These are phyloP conservation scores for Meriones psammophilus DNA, from an alignment of 2,797 vertebrate genomes.

Conservation along the genomic window DNA sequence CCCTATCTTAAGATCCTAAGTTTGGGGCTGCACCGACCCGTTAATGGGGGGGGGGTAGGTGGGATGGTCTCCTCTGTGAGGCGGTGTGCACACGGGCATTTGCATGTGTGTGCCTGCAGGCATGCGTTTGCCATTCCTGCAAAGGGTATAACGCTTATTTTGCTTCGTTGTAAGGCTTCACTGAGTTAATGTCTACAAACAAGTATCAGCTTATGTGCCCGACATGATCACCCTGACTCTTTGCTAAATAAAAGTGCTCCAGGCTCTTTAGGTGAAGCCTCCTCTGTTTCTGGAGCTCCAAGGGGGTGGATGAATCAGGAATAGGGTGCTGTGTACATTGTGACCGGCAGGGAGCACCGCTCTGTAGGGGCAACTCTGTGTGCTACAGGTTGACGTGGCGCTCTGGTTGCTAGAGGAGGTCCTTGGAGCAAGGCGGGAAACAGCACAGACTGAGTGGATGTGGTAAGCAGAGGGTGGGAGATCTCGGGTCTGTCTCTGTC, in stretches of 20 bases:
- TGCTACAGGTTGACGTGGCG: background rate
- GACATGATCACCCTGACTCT: background rate
- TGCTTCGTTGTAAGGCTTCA: background rate
- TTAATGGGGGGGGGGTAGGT: background rate
- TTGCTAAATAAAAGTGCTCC: slow-evolving; percentile 11
- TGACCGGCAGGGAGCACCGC: background rate
- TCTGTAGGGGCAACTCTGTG: background rate
- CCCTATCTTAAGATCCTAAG: background rate
- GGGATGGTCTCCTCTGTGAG: background rate
- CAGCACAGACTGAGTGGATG: rapidly evolving
- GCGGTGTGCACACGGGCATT: background rate
- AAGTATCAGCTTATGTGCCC: background rate
- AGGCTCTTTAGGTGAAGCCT: background rate
- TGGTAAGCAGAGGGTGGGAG: background rate
- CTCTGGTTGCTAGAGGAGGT: background rate
- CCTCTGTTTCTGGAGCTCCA: background rate
- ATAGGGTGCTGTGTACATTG: rapidly evolving
- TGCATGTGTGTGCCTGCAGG: too few species aligned
- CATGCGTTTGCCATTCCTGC: background rate
- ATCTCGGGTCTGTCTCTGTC: background rate
- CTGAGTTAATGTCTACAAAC: slow-evolving; percentile 1
- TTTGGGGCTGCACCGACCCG: too few species aligned
- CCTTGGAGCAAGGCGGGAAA: background rate
- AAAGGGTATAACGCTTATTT: background rate
- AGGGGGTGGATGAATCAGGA: background rate